Percentiles rank a stretch among this genome's conserved stretches.
Evolutionary conservation across 1,140 invertebrate genomes (phyloP).

Genomic region (Anthonomus grandis): DNA sequence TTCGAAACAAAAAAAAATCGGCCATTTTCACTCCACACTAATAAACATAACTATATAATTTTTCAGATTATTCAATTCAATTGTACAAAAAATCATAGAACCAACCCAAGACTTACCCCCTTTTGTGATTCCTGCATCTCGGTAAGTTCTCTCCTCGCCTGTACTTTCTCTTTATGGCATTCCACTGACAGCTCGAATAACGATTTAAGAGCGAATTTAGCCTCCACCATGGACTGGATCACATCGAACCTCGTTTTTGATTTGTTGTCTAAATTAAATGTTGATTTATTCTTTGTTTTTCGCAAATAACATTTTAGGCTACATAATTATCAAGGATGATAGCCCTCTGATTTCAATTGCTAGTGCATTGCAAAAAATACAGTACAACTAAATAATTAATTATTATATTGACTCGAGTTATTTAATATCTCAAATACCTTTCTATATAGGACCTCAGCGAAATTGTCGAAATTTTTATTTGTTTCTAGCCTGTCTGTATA

Average conservation of each 20-base stretch:
- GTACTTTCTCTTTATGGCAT: constrained; percentile 50
- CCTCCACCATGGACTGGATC: constrained; percentile 64
- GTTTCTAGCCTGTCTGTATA: no score
- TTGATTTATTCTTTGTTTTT: not conserved
- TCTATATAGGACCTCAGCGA: no score
- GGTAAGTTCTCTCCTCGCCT: constrained; percentile 50
- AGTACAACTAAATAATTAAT: no score
- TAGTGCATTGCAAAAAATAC: not conserved
- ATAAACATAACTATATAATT: not conserved
- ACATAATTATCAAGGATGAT: not conserved
- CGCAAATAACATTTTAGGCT: not conserved
- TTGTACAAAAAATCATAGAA: constrained; percentile 6
- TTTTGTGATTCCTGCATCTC: constrained; percentile 54
- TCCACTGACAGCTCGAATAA: constrained; percentile 58
- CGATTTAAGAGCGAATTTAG: constrained; percentile 59
- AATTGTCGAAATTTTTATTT: no score
- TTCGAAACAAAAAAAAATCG: not conserved
- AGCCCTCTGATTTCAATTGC: not conserved
- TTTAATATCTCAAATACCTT: no score
- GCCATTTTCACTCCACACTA: no score
- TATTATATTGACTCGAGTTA: no score
- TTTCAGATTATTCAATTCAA: not conserved
- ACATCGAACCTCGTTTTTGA: constrained; percentile 59
- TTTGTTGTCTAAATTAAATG: constrained; percentile 47
- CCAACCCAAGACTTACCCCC: constrained; percentile 33